These are phyloP conservation scores for Apteryx owenii DNA, from an alignment of 2,113 vertebrate species.

Conservation along the genomic window DNA sequence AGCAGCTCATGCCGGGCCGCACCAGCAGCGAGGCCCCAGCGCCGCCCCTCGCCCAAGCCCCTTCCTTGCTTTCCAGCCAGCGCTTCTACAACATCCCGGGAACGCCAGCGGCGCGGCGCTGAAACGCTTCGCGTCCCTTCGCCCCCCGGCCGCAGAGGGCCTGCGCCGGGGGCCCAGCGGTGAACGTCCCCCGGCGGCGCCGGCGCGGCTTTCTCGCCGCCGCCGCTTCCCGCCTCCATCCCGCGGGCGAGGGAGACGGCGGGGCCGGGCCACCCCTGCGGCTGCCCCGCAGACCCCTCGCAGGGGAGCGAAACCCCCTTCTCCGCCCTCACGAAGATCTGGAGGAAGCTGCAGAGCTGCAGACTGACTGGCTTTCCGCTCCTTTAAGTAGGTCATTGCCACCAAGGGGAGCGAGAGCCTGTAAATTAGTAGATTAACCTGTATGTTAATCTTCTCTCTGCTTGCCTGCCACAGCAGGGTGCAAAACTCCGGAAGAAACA, in stretches of 20 bases:
- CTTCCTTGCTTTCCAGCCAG: background rate
- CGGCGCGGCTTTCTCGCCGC: no score
- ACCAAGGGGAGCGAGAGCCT: background rate
- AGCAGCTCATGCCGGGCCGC: no score
- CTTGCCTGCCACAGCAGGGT: background rate
- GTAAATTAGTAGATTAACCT: background rate
- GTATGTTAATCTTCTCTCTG: background rate
- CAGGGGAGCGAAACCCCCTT: background rate
- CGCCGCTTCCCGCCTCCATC: no score
- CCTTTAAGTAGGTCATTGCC: background rate
- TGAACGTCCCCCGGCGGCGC: no score
- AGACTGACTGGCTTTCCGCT: background rate
- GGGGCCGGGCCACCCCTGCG: no score
- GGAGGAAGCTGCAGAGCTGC: background rate
- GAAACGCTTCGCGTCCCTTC: background rate
- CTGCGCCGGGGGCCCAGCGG: background rate
- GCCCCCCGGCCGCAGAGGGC: background rate
- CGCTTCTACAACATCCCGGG: background rate
- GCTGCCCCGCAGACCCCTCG: accelerated
- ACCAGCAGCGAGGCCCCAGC: background rate
- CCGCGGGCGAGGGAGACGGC: no score
- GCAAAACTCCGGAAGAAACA: background rate
- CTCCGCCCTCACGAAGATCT: background rate
- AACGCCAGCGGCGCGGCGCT: background rate
- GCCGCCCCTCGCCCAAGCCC: background rate